Evolutionary conservation across 2,113 vertebrate genomes (phyloP).

Genomic region (Mirza zaza): DNA sequence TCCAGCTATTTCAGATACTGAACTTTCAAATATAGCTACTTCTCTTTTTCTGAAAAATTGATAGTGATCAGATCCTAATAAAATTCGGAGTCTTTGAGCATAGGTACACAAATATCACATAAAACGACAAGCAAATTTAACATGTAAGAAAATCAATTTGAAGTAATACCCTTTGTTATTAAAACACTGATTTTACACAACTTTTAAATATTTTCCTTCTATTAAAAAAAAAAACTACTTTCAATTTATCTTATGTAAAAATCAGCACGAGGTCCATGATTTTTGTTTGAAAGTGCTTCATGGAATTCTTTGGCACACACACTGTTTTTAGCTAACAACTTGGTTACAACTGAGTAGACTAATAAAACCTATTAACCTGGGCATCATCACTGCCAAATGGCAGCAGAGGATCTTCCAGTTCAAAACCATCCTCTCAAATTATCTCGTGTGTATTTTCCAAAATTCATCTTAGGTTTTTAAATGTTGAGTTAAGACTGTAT

Average conservation of each 20-base stretch:
- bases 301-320: constrained; percentile 55
- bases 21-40: not conserved
- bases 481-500: constrained; percentile 26
- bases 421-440: constrained; percentile 34
- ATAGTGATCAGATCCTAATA: not conserved
- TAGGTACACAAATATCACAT: not conserved
- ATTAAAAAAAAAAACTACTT: constrained; percentile 24
- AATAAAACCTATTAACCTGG: not conserved
- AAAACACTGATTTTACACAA: not conserved
- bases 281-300: constrained; percentile 48
- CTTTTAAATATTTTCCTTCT: constrained; percentile 45
- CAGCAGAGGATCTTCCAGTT: constrained; percentile 28
- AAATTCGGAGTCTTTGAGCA: not conserved
- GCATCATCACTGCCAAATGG: not conserved
- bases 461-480: constrained; percentile 27
- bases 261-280: not conserved
- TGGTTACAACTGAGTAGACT: not conserved
- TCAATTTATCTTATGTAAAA: constrained; percentile 54
- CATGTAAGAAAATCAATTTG: not conserved
- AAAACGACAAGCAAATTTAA: not conserved
- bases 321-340: not conserved
- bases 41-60: constrained; percentile 10
- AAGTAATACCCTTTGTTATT: constrained; percentile 32
- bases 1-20: not conserved
- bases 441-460: constrained; percentile 18